Evolutionary conservation across 2,113 vertebrate genomes (phyloP).

Genomic region (Brachypodius melanocephalos): DNA sequence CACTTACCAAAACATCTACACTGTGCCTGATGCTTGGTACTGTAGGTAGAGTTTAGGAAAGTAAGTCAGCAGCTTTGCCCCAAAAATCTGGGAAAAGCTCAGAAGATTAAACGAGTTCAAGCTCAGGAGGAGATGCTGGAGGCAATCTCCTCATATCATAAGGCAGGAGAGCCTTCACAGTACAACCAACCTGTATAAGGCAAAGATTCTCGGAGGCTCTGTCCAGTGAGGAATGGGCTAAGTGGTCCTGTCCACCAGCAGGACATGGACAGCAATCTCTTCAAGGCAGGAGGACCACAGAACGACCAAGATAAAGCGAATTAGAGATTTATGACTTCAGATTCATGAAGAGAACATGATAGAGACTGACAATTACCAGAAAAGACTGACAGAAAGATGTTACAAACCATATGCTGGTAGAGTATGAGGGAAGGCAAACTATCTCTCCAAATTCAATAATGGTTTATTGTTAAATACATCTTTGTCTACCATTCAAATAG

Average conservation of each 20-base stretch:
- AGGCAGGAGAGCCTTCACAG: background rate
- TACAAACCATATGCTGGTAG: background rate
- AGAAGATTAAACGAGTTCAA: background rate
- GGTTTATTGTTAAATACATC: background rate
- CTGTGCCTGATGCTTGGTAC: background rate
- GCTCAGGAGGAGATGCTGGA: background rate
- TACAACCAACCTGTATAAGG: background rate
- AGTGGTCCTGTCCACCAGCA: background rate
- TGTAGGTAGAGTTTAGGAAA: background rate
- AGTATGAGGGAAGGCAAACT: background rate
- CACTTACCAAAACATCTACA: background rate
- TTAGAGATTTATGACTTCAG: background rate
- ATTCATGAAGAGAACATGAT: background rate
- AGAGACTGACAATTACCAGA: background rate
- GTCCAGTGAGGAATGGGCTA: background rate
- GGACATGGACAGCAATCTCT: background rate
- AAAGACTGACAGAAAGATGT: background rate
- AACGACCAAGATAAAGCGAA: background rate
- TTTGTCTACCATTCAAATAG: background rate
- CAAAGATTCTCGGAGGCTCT: background rate
- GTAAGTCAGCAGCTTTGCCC: background rate
- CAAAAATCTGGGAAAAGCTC: background rate
- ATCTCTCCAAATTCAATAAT: background rate
- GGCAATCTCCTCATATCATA: rapidly evolving
- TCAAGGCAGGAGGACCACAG: background rate